Evolutionary conservation across 1,140 invertebrate species (phyloP).

Genomic region (Aphaenogaster floridana): DNA sequence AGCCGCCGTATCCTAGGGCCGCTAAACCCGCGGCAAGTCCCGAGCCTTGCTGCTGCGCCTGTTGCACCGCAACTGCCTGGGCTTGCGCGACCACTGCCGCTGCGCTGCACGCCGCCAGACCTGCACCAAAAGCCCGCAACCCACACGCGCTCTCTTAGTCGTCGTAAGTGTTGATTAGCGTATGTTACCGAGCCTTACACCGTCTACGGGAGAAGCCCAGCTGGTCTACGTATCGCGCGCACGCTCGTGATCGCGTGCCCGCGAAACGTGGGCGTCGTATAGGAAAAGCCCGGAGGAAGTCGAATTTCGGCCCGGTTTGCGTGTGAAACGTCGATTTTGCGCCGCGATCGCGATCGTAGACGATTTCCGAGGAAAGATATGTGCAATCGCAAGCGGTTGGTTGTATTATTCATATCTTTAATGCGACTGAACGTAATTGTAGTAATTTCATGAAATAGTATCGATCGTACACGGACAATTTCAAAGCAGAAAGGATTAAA

Average conservation of each 20-base stretch:
- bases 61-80: slow-evolving; percentile 86
- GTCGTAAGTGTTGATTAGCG: slow-evolving; percentile 76
- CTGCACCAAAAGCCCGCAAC: slow-evolving; percentile 86
- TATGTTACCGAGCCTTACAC: slow-evolving; percentile 77
- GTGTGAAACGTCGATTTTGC: slow-evolving; percentile 6
- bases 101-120: slow-evolving; percentile 86
- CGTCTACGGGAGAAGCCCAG: slow-evolving; percentile 70
- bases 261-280: slow-evolving; percentile 23
- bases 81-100: slow-evolving; percentile 86
- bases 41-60: slow-evolving; percentile 86
- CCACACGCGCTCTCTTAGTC: slow-evolving; percentile 82
- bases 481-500: not conserved
- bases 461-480: not conserved
- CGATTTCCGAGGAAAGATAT: slow-evolving; percentile 4
- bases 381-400: slow-evolving; percentile 10
- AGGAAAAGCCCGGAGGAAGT: not conserved
- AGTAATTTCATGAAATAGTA: not conserved
- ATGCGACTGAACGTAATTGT: slow-evolving; percentile 1
- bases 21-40: slow-evolving; percentile 86
- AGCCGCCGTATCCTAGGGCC: slow-evolving; percentile 86
- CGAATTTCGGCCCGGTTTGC: not conserved
- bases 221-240: slow-evolving; percentile 10
- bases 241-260: not conserved
- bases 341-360: not conserved
- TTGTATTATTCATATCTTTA: slow-evolving; percentile 15